Evolutionary conservation across 2,797 vertebrate species (phyloP).

Genomic region (Anguilla megastoma): DNA sequence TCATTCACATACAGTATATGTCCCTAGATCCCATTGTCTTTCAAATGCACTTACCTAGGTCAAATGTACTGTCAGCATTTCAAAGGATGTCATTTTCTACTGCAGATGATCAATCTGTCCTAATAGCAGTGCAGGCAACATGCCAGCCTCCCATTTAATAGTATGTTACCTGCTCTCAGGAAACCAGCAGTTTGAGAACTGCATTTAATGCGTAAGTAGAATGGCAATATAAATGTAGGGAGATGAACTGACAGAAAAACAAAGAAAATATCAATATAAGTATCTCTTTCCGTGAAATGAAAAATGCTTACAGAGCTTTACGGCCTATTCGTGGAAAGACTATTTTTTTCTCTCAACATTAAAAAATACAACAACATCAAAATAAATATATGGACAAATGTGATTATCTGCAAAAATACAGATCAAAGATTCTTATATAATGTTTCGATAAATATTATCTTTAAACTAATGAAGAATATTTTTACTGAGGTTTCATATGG

Average conservation of each 20-base stretch:
- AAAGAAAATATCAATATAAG: background rate
- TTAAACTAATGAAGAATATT: background rate
- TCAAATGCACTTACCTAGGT: conserved; percentile 55
- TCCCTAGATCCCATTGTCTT: conserved; percentile 40
- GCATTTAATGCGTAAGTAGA: conserved; percentile 23
- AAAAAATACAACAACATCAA: background rate
- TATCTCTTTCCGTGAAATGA: background rate
- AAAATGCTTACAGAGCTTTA: background rate
- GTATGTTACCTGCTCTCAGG: conserved; percentile 35
- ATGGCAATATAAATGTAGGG: conserved; percentile 2
- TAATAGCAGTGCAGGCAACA: conserved; percentile 66
- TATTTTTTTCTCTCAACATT: background rate
- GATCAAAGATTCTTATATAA: background rate
- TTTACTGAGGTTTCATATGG: background rate
- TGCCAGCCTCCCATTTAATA: conserved; percentile 68
- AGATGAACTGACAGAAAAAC: background rate
- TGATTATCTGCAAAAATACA: background rate
- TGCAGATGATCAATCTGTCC: conserved; percentile 64
- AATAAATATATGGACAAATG: background rate
- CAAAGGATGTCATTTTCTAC: conserved; percentile 57
- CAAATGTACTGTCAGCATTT: conserved; percentile 54
- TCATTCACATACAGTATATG: background rate
- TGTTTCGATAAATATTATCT: background rate
- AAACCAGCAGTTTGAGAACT: conserved; percentile 30
- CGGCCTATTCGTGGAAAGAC: background rate